Evolutionary conservation across 2,113 vertebrate species (phyloP), one percentile per base, ranked within the genome.

Genomic region (Pelodiscus sinensis): DNA sequence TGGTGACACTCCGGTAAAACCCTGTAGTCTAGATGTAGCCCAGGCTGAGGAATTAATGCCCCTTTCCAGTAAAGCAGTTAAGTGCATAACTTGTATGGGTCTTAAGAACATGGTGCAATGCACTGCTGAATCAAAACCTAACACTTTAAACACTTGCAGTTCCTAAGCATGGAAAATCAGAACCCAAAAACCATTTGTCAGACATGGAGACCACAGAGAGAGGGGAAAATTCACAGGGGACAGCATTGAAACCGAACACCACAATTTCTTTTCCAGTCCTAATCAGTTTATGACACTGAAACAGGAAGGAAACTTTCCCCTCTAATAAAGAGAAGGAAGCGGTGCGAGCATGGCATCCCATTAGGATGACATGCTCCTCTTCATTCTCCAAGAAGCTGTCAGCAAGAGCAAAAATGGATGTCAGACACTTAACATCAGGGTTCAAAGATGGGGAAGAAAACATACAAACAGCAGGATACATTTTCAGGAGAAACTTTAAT

Each of bases 351-450:
- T 68, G 75, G n/a, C 50, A 82, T 87, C 52, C 2, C 35, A 90
- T 65, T 96, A 81, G 90, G 90, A 65, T 81, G 85, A 92, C 62
- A 79, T 22, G 27, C 57, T 87, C 89, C 82, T 79, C 52, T 84
- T 90, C 85, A 81, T 88, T 92, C 58, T 85, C 57, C 73, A 78
- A 80, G 58, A 87, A 90, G 44, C 80, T 93, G 93, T 91, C 84
- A 94, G 85, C 51, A 85, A 81, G 81, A 92, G 89, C 88, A 90
- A 93, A 92, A 71, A 87, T 65, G 29, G 88, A 38, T 85, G 86
- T 79, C 16, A 5, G 57, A 87, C 18, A 29, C n/a, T 25, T 68
- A 88, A 51, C 79, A 87, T n/a, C 82, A 16, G 56, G 65, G 54
- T 79, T 93, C 86, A 90, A 68, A 92, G 90, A 68, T 16, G 83